Base-by-base conservation (phyloP, 2,797 vertebrate genomes). In the Sebastes vulpes region DNA sequence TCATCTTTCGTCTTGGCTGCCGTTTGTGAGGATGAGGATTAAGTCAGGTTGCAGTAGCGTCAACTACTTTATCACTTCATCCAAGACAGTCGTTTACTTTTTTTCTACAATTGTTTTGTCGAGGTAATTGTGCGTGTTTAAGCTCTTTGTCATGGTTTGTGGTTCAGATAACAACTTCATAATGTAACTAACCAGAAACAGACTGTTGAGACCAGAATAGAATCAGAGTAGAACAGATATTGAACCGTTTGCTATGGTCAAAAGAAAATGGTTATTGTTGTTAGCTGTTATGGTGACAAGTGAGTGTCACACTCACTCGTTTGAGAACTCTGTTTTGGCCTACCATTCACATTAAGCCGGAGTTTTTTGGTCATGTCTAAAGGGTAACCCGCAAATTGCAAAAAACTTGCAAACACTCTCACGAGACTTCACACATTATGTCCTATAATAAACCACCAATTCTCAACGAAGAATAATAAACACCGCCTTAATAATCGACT, bases 11-110 rank as follows among this genome's bases (percentile, higher is more conserved):
- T 54, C 56, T 57, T 5, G 4, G 20, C 52, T 60, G 20, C 25
- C 65, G 21, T 61, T 71, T 67, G 21, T 26, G 48, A 69, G 65
- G 65, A 65, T 48, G 70, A 42, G 26, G 32, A 76, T 60, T 65
- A 25, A 65, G 21, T 59, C 9, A n/a, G 12, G 9, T 11, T 58
- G 28, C 42, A 35, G 53, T 20, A 6, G 9, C 29, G 21, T 60
- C 67, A 42, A 32, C 16, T 16, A 4, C 59, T 73, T 52, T 20
- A 69, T 85, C 57, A 46, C 72, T 42, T 71, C 26, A 56, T 86
- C 56, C 29, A 58, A 56, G 65, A 63, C 9, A 9, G 14, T 26
- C 7, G 50, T 32, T 29, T 2, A 74, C 21, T 67, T 54, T 57
- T 58, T 65, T 54, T 58, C n/a, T 42, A 7, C 3, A 42, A 7